These are phyloP conservation scores for Scolopax mira DNA, from an alignment of 2,113 vertebrate genomes.

Conservation along the genomic window DNA sequence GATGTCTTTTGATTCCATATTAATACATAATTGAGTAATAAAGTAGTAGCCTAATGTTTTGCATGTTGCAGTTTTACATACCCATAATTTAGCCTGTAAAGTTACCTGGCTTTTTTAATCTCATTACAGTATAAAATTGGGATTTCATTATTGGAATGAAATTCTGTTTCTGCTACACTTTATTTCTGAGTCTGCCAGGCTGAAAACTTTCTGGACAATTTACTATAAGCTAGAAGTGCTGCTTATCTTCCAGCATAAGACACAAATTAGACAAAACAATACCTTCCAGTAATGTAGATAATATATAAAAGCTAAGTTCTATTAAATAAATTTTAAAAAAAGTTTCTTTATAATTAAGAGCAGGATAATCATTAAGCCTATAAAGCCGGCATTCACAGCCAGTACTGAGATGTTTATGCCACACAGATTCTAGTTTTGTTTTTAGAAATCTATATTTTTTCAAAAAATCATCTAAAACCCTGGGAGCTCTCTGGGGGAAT, in stretches of 20 bases:
- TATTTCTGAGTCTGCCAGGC: neutral
- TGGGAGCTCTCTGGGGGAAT: neutral
- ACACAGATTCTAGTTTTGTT: neutral
- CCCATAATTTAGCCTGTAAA: constrained; percentile 5
- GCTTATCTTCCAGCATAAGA: neutral
- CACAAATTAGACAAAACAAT: neutral
- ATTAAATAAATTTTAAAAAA: neutral
- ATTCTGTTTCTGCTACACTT: neutral
- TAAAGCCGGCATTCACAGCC: neutral
- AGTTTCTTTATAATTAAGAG: neutral
- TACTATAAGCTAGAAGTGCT: neutral
- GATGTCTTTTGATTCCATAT: constrained; percentile 52
- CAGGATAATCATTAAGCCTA: neutral
- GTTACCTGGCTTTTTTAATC: constrained; percentile 16
- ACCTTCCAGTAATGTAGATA: neutral
- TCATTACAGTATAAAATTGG: constrained; percentile 6
- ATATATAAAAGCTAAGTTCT: neutral
- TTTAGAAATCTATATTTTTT: neutral
- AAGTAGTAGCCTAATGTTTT: constrained; percentile 14
- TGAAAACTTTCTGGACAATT: constrained; percentile 4
- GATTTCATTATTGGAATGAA: constrained; percentile 17
- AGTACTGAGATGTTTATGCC: neutral
- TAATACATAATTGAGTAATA: constrained; percentile 61
- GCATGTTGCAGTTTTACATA: neutral
- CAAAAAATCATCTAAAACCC: neutral